phyloP scores from a whole-genome alignment of 2,113 vertebrate species.

The Periophthalmus modestus region DNA sequence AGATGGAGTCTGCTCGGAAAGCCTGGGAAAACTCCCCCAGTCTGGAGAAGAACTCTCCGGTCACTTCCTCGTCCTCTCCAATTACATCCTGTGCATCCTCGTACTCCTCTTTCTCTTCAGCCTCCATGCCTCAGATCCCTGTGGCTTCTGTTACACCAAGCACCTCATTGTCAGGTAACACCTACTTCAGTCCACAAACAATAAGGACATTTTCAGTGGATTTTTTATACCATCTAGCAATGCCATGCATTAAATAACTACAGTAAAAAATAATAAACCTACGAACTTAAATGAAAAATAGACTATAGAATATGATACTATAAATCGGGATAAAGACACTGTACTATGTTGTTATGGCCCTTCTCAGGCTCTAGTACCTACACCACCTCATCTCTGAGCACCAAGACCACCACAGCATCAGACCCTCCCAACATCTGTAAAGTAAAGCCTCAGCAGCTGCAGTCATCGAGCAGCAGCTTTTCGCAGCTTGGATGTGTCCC shows the following conservation, averaged over 20 bases:
- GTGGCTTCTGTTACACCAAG: slow-evolving; percentile 97
- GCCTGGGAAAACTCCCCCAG: slow-evolving; percentile 98
- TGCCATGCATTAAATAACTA: not conserved
- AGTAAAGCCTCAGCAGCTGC: slow-evolving; percentile 96
- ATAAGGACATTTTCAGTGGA: not conserved
- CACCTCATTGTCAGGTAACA: slow-evolving; percentile 89
- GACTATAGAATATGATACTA: no score
- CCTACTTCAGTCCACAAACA: not conserved
- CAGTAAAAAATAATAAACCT: not conserved
- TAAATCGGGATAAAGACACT: not conserved
- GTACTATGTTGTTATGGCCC: not conserved
- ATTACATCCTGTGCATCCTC: slow-evolving; percentile 83
- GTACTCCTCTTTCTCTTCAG: slow-evolving; percentile 93
- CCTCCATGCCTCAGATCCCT: slow-evolving; percentile 93
- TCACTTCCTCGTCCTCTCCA: slow-evolving; percentile 88
- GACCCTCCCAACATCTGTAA: slow-evolving; percentile 99
- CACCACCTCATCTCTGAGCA: slow-evolving; percentile 93
- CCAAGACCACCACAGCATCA: slow-evolving; percentile 92
- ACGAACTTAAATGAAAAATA: no score
- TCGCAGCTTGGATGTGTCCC: slow-evolving; percentile 95
- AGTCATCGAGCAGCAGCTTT: slow-evolving; percentile 83
- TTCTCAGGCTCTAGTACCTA: slow-evolving; percentile 89
- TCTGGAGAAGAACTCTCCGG: slow-evolving; percentile 91
- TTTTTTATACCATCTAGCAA: not conserved
- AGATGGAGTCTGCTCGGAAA: slow-evolving; percentile 99